phyloP scores from a whole-genome alignment of 92 coral and sea anemone genomes.

The Heteractis magnifica region DNA sequence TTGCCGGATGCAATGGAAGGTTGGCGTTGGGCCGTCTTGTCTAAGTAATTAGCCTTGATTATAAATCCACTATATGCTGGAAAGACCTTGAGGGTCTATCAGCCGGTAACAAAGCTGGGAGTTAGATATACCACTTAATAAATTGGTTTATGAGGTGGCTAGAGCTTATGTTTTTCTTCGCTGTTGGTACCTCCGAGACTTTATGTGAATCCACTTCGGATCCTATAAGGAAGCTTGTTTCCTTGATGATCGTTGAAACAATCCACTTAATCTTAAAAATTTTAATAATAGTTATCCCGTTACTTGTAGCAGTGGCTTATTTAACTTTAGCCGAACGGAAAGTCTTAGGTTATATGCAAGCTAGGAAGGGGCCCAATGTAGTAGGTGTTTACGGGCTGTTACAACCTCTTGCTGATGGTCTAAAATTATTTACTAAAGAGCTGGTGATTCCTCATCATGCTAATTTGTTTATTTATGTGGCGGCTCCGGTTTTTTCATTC shows the following conservation, averaged over 20 bases:
- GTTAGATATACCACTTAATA: slow-evolving; percentile 57
- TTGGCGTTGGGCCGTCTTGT: slow-evolving; percentile 88
- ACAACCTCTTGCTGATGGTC: slow-evolving; percentile 83
- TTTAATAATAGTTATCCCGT: slow-evolving; percentile 71
- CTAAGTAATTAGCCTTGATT: slow-evolving; percentile 81
- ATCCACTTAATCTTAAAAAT: slow-evolving; percentile 67
- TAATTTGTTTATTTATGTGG: slow-evolving; percentile 61
- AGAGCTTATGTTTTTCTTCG: slow-evolving; percentile 42
- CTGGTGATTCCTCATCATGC: slow-evolving; percentile 70
- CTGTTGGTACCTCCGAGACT: slow-evolving; percentile 89
- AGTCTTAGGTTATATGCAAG: slow-evolving; percentile 78
- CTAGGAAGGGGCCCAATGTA: slow-evolving; percentile 86
- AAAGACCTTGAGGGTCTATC: slow-evolving; percentile 71
- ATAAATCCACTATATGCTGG: slow-evolving; percentile 85
- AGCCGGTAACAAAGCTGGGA: slow-evolving; percentile 85
- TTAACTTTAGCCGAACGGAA: slow-evolving; percentile 90
- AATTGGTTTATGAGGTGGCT: slow-evolving; percentile 48
- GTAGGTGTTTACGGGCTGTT: slow-evolving; percentile 72
- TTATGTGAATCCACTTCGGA: slow-evolving; percentile 75
- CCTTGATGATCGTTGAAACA: slow-evolving; percentile 66
- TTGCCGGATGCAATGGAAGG: slow-evolving; percentile 95
- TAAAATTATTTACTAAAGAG: slow-evolving; percentile 76
- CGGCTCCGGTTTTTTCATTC: slow-evolving; percentile 66
- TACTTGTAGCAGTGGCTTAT: slow-evolving; percentile 81
- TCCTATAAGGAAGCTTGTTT: slow-evolving; percentile 23